Evolutionary conservation across 2,888 invertebrate species (phyloP).

Genomic region (Pammene fasciana): DNA sequence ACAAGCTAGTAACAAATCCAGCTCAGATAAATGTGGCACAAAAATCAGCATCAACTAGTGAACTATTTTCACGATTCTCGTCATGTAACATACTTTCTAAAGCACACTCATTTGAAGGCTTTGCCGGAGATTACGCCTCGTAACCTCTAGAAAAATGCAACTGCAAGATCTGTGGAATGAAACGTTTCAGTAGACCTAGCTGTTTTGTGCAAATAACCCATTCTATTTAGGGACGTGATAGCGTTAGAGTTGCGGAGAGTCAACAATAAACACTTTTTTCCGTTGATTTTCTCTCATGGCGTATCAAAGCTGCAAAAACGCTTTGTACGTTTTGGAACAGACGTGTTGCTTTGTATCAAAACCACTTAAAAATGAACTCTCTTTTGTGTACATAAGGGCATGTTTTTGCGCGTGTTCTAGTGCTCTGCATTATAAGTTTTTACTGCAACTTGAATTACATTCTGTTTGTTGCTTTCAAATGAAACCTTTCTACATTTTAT

Average conservation of each 20-base stretch:
- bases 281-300: conserved; percentile 35
- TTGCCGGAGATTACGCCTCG: conserved; percentile 14
- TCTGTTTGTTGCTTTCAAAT: conserved; percentile 21
- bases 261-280: conserved; percentile 39
- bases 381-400: conserved; percentile 1
- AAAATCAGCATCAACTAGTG: conserved; percentile 6
- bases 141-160: conserved; percentile 33
- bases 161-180: conserved; percentile 27
- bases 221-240: conserved; percentile 37
- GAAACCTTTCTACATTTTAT: conserved; percentile 14
- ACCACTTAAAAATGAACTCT: conserved; percentile 23
- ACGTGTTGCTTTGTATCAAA: conserved; percentile 23
- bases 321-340: conserved; percentile 32
- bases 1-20: too few species aligned
- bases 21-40: conserved; percentile 1
- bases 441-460: conserved; percentile 20
- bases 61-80: conserved; percentile 4
- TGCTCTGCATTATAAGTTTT: conserved; percentile 17
- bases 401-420: not conserved
- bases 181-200: conserved; percentile 19
- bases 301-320: conserved; percentile 33
- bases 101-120: conserved; percentile 34
- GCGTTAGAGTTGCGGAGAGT: conserved; percentile 24
- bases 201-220: conserved; percentile 27
- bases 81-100: conserved; percentile 27